Evolutionary conservation across 2,113 vertebrate genomes (phyloP).

Genomic region (Cavia porcellus): DNA sequence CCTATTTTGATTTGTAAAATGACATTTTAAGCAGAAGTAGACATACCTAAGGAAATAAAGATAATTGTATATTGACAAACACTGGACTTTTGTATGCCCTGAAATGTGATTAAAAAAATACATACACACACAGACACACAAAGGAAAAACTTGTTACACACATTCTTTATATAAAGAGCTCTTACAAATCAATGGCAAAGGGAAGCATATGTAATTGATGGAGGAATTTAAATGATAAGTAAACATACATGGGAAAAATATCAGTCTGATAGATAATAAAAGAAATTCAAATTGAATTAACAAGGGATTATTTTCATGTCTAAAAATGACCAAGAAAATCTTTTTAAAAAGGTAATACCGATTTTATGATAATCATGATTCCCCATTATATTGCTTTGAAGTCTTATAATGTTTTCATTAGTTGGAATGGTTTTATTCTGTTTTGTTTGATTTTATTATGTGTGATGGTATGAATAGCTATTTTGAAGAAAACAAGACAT

Average conservation of each 20-base stretch:
- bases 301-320: background rate
- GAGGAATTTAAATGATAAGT: background rate
- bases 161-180: background rate
- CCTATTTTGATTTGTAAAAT: background rate
- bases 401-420: too few species aligned
- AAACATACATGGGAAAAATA: background rate
- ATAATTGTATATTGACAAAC: background rate
- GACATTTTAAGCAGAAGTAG: background rate
- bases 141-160: background rate
- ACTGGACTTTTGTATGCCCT: background rate
- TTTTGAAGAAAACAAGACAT: too few species aligned
- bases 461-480: too few species aligned
- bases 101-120: background rate
- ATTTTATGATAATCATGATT: too few species aligned
- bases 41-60: background rate
- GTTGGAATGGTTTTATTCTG: too few species aligned
- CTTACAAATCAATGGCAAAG: slow-evolving; percentile 38
- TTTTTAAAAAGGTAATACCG: background rate
- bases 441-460: too few species aligned
- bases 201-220: background rate
- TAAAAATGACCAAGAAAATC: background rate
- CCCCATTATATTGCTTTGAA: too few species aligned
- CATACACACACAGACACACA: background rate
- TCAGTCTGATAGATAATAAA: background rate
- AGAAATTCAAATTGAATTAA: slow-evolving; percentile 35